Evolutionary conservation across 2,113 vertebrate genomes (phyloP), one percentile per base, ranked within the genome.

Genomic region (Meriones unguiculatus): DNA sequence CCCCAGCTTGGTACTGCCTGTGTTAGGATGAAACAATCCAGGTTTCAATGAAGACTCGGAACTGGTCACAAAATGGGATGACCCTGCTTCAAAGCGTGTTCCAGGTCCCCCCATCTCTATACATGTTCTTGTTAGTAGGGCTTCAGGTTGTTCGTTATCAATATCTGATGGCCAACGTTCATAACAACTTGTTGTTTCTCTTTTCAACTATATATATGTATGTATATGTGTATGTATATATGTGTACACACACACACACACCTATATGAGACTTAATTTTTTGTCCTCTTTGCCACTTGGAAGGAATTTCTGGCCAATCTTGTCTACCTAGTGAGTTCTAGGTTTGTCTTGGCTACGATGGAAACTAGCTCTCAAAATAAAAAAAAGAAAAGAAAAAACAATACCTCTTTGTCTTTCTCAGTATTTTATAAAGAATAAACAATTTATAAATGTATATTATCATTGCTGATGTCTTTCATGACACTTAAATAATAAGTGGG

Each of bases 341-440:
- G 24, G 30, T 54, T 7, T 38, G 87, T 57, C 32, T 57, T 7
- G 14, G 22, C 50, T 88, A 57, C 57, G 17, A 72, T 7, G 30
- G 28, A 67, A 41, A 88, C 32, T 17, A 38, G 41, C 4, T 62
- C 54, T 41, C 24, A 11, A 59, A 59, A 30, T 17, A 50, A 84
- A 4, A 24, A 3, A 22, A 57, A 41, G 41, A 81, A 81, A 4
- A 9, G 54, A 35, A 78, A 52, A 18, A 30, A n/a, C 24, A 5
- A 28, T 9, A 14, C 8, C 17, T 41, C n/a, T 59, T 30, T 95
- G 22, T 7, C 67, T 93, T 90, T 64, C 32, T 41, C 4, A 65
- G 17, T 82, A 90, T 73, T 41, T 91, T 95, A 9, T 22, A 72
- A 95, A 32, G 32, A 90, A 4, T 64, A 93, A 92, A 54, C 64